Base-by-base conservation (phyloP, 2,113 vertebrate species). In the Arizona elegans region DNA sequence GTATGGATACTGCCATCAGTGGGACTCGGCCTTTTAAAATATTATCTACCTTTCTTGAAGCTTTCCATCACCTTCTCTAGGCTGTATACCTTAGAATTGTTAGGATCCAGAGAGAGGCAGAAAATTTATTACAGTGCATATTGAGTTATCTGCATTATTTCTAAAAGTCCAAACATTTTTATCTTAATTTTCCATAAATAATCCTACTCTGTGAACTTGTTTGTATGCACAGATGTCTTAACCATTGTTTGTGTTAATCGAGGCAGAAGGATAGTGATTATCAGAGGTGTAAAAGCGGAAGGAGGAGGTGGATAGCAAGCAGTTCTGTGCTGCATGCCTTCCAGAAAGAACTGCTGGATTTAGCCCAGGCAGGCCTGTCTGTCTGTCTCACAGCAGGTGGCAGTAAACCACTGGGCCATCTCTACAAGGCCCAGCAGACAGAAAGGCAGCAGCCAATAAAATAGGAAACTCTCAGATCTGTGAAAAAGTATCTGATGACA, bases 311-410 rank as follows among this genome's bases (percentile, higher is more conserved):
- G 0, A 8, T 53, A 54, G 26, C 17, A 65, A 56, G 0, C 29
- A 56, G 2, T 15, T 53, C 26, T 53, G 65, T 55, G 21, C 56
- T 65, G 17, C 92, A 29, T 86, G 23, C n/a, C 38, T 58, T 87
- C 15, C 56, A 85, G 62, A 89, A 43, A 8, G 81, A 87, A 24
- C 21, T 87, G 12, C 81, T 85, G 5, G 17, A 86, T 23, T 65
- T 4, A 65, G 24, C 24, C 19, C 19, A 24, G 52, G 23, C 75
- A 75, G 88, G 5, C 21, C 17, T 50, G 89, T 87, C 59, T 47
- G 13, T 87, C 33, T 24, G 13, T 90, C 24, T 92, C 58, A 65
- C 91, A 94, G 88, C 75, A 92, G 93, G 88, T 90, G 91, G 88
- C 75, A 87, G 58, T 70, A 92, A 87, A 87, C 29, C 81, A 65